phyloP scores from a whole-genome alignment of 2,113 vertebrate genomes.

The Taxidea taxus region DNA sequence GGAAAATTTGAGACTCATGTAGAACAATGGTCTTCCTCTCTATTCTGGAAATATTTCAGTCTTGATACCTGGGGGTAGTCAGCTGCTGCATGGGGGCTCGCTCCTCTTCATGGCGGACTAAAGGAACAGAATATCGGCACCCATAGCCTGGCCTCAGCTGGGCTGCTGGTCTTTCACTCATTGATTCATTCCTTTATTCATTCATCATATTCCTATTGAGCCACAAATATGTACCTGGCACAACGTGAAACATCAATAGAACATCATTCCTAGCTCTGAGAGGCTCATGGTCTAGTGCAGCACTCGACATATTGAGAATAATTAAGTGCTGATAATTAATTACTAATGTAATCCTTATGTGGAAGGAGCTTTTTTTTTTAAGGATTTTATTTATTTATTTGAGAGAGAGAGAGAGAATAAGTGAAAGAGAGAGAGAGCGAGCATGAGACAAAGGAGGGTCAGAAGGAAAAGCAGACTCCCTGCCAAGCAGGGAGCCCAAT shows the following conservation, averaged over 20 bases:
- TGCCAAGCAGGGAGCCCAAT: too few species aligned
- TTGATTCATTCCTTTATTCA: neutral
- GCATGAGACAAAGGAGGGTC: too few species aligned
- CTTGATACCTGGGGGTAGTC: neutral
- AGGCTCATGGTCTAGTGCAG: neutral
- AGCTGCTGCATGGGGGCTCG: accelerated
- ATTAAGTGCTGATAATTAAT: neutral
- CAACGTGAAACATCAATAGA: neutral
- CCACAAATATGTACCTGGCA: neutral
- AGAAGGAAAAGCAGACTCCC: too few species aligned
- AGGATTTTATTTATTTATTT: too few species aligned
- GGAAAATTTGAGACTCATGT: neutral
- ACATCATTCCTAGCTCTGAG: neutral
- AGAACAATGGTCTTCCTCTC: neutral
- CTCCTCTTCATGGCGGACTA: neutral
- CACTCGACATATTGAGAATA: neutral
- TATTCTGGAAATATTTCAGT: neutral
- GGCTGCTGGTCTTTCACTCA: neutral
- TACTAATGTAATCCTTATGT: neutral
- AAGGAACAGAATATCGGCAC: neutral
- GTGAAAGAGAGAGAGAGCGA: too few species aligned
- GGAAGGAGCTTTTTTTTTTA: neutral
- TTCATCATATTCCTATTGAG: neutral
- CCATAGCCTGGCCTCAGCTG: neutral
- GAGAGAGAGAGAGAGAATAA: too few species aligned